Conservation (phyloP, 1,140 invertebrate genomes). For the Phocides pigmalion region DNA sequence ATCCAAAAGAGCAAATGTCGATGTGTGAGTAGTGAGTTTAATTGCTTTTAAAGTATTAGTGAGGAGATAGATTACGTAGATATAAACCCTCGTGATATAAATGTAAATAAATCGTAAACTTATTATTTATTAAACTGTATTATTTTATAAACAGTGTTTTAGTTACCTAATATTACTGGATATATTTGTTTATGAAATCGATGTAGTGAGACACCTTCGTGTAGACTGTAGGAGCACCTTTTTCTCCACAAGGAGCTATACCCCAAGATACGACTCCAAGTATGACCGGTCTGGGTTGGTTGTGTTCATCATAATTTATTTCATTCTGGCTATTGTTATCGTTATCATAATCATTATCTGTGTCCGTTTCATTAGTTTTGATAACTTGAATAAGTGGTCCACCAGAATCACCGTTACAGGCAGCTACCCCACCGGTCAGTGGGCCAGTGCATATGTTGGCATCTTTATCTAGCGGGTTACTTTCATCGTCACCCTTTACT, state of each 20-base stretch:
- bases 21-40: not conserved
- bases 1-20: too few species aligned
- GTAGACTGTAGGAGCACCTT: slow-evolving; percentile 88
- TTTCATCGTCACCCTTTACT: slow-evolving; percentile 59
- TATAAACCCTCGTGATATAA: slow-evolving; percentile 24
- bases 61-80: not conserved
- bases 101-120: slow-evolving; percentile 19
- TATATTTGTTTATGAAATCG: slow-evolving; percentile 71
- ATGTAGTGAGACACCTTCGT: slow-evolving; percentile 86
- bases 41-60: not conserved
- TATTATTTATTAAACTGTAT: slow-evolving; percentile 21
- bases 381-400: slow-evolving; percentile 84
- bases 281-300: slow-evolving; percentile 48
- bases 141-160: slow-evolving; percentile 8
- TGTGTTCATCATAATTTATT: slow-evolving; percentile 31
- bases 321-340: slow-evolving; percentile 36
- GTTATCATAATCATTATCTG: slow-evolving; percentile 36
- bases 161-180: slow-evolving; percentile 35
- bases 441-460: slow-evolving; percentile 87
- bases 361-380: slow-evolving; percentile 14
- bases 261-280: slow-evolving; percentile 92
- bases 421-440: slow-evolving; percentile 82
- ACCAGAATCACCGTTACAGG: slow-evolving; percentile 88
- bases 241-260: slow-evolving; percentile 87
- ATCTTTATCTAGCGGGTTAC: slow-evolving; percentile 65